phyloP scores from a whole-genome alignment of 2,888 invertebrate species.

The Drosophila basisetae region DNA sequence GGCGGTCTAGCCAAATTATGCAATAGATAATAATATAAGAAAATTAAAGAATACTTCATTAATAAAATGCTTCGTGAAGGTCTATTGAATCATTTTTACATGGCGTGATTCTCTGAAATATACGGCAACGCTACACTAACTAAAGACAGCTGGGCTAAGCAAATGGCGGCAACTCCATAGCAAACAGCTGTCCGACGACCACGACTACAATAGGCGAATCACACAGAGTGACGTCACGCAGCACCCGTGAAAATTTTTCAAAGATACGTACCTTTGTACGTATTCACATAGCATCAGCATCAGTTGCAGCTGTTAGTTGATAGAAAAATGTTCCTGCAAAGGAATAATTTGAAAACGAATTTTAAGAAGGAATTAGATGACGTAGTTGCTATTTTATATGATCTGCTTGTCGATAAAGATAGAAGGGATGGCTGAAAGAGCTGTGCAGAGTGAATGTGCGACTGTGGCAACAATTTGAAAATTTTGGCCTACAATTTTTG shows the following conservation, averaged over 20 bases:
- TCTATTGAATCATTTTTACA: not conserved
- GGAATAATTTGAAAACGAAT: not conserved
- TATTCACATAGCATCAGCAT: not conserved
- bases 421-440: not conserved
- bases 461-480: not conserved
- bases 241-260: not conserved
- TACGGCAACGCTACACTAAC: slow-evolving; percentile 26
- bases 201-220: not conserved
- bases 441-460: not conserved
- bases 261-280: not conserved
- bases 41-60: slow-evolving; percentile 4
- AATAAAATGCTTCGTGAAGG: slow-evolving; percentile 1
- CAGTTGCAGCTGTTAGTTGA: not conserved
- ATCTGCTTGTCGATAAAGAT: not conserved
- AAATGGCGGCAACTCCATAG: slow-evolving; percentile 33
- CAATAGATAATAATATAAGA: not conserved
- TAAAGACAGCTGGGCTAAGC: slow-evolving; percentile 36
- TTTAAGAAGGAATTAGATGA: not conserved
- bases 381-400: not conserved
- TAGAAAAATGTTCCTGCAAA: not conserved
- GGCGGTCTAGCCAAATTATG: not conserved
- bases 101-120: not conserved
- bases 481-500: not conserved
- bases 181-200: slow-evolving; percentile 37
- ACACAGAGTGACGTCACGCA: not conserved